These are phyloP conservation scores for Nycticebus coucang DNA, from an alignment of 2,113 vertebrate genomes.

Conservation along the genomic window DNA sequence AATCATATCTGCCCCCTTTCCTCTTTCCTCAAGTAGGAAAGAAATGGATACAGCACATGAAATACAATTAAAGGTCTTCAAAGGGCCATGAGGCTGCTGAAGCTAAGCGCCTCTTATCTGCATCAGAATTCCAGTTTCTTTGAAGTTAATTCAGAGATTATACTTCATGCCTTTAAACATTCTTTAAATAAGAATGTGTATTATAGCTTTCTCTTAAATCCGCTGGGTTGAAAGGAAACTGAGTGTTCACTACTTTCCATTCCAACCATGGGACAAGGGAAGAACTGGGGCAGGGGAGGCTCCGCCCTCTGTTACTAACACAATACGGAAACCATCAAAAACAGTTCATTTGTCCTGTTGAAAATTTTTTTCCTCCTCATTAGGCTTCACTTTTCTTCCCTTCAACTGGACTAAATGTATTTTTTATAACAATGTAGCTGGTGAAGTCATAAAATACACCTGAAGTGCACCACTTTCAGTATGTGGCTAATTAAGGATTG, in stretches of 20 bases:
- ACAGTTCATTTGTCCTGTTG: neutral
- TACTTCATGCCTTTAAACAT: slow-evolving; percentile 63
- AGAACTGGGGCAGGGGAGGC: neutral
- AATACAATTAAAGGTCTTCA: slow-evolving; percentile 53
- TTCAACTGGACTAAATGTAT: neutral
- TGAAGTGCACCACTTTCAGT: rapidly evolving
- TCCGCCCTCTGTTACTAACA: neutral
- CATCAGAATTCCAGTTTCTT: slow-evolving; percentile 68
- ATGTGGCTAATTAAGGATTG: slow-evolving; percentile 32
- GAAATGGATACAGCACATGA: neutral
- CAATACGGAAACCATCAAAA: neutral
- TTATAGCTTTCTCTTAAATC: slow-evolving; percentile 38
- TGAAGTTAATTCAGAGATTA: slow-evolving; percentile 71
- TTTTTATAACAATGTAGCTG: neutral
- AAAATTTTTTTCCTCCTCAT: neutral
- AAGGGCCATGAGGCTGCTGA: slow-evolving; percentile 37
- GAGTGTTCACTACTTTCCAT: neutral
- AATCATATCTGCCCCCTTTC: slow-evolving; percentile 50
- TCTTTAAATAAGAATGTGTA: slow-evolving; percentile 58
- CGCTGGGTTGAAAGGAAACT: slow-evolving; percentile 47
- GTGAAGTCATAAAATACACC: slow-evolving; percentile 18
- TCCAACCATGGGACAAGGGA: neutral
- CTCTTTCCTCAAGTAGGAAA: neutral
- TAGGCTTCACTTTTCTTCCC: slow-evolving; percentile 50
- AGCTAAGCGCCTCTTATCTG: slow-evolving; percentile 54